These are phyloP conservation scores for Astreopora myriophthalma DNA, from an alignment of 64 coral and sea anemone genomes.

Conservation along the genomic window DNA sequence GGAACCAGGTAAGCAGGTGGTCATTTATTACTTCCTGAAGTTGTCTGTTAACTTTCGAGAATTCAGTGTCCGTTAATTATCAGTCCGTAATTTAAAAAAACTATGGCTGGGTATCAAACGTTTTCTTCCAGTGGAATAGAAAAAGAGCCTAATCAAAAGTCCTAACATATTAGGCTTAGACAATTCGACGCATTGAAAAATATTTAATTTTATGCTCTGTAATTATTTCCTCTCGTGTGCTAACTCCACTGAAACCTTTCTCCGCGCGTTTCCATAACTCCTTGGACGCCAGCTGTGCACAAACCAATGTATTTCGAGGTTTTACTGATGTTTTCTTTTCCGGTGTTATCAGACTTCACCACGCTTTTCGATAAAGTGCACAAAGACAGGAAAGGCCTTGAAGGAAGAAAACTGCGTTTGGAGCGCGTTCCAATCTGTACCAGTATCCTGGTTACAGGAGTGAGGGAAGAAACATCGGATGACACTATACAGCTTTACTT, in stretches of 20 bases:
- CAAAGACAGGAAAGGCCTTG: slow-evolving; percentile 24
- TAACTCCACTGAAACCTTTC: no score
- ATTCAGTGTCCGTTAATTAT: neutral
- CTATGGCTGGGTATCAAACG: no score
- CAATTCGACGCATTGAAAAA: no score
- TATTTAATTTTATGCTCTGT: no score
- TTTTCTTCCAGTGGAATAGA: no score
- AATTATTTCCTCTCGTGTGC: no score
- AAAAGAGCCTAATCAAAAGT: no score
- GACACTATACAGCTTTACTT: slow-evolving; percentile 63
- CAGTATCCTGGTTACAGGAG: slow-evolving; percentile 59
- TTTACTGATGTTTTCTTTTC: neutral
- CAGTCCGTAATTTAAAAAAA: neutral
- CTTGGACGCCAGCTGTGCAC: no score
- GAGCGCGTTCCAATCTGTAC: slow-evolving; percentile 56
- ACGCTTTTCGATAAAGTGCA: neutral
- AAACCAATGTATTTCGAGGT: neutral
- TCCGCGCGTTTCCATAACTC: no score
- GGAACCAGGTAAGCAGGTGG: slow-evolving; percentile 2
- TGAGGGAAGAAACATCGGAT: slow-evolving; percentile 8
- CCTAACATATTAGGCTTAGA: no score
- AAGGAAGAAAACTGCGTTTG: slow-evolving; percentile 39
- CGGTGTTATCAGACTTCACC: slow-evolving; percentile 33
- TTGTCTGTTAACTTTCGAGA: neutral
- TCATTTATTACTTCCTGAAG: neutral